Percentiles rank a stretch among this genome's conserved stretches.
These are phyloP conservation scores for Sanderia malayensis DNA, from an alignment of 30 jellyfish, hydroid and myxozoan genomes.

Conservation along the genomic window DNA sequence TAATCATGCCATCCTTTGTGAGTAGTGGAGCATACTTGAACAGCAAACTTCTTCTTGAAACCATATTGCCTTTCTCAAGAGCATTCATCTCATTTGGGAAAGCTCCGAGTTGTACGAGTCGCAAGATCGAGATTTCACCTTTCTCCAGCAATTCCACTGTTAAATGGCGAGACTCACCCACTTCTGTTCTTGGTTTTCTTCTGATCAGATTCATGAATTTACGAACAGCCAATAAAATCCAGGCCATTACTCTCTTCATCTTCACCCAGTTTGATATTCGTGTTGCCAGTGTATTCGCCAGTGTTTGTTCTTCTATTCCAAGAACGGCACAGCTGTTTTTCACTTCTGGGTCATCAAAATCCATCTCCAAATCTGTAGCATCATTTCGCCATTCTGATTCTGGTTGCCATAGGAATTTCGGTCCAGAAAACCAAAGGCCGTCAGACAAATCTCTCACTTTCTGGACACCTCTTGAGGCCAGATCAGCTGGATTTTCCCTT, in stretches of 20 bases:
- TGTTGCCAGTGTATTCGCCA: slow-evolving; percentile 31
- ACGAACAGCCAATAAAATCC: slow-evolving; percentile 39
- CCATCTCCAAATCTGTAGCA: slow-evolving; percentile 29
- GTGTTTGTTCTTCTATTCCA: slow-evolving; percentile 33
- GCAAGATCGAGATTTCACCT: slow-evolving; percentile 37
- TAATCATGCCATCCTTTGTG: slow-evolving; percentile 45
- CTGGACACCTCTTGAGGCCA: not conserved
- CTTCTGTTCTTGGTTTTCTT: slow-evolving; percentile 14
- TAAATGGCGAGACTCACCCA: slow-evolving; percentile 18
- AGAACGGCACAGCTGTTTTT: slow-evolving; percentile 42
- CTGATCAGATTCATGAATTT: slow-evolving; percentile 9
- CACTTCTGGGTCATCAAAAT: slow-evolving; percentile 47
- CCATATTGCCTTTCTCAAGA: slow-evolving; percentile 32
- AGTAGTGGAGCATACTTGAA: slow-evolving; percentile 33
- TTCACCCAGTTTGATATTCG: slow-evolving; percentile 40
- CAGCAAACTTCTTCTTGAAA: slow-evolving; percentile 48
- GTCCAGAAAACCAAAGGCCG: slow-evolving; percentile 47
- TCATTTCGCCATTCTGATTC: slow-evolving; percentile 40
- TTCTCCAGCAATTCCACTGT: slow-evolving; percentile 20
- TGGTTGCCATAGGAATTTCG: slow-evolving; percentile 22
- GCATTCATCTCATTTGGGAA: slow-evolving; percentile 39
- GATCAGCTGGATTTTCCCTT: not conserved
- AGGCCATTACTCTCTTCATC: slow-evolving; percentile 44
- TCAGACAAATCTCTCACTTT: slow-evolving; percentile 3
- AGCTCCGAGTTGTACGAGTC: slow-evolving; percentile 16